Evolutionary conservation across 2,797 vertebrate genomes (phyloP).

Genomic region (Varecia variegata): DNA sequence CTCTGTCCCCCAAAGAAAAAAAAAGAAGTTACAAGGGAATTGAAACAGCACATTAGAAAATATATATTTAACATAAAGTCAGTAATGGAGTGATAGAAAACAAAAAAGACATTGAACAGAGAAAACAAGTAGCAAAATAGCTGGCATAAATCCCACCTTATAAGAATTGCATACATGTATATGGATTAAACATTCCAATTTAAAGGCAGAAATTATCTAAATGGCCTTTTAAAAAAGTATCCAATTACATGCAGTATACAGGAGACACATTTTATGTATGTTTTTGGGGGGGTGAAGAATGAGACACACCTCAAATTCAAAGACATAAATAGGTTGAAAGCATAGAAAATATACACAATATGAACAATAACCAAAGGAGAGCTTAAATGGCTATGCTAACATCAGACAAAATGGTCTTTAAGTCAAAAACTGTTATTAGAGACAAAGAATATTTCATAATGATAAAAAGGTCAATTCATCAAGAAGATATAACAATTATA

Average conservation of each 20-base stretch:
- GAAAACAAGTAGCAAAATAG: neutral
- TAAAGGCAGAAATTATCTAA: neutral
- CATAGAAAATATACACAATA: neutral
- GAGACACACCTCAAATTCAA: neutral
- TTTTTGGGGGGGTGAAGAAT: too few relatives aligned
- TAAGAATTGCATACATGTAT: neutral
- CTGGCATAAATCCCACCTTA: conserved; percentile 6
- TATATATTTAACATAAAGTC: neutral
- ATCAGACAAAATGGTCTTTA: neutral
- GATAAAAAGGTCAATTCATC: neutral
- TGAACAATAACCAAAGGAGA: neutral
- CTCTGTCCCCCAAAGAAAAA: too few relatives aligned
- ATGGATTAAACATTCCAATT: neutral
- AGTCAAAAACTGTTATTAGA: neutral
- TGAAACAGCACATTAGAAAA: neutral
- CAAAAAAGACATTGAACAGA: neutral
- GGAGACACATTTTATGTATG: neutral
- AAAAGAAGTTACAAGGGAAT: conserved; percentile 7
- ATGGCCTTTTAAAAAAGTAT: neutral
- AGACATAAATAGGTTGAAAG: neutral
- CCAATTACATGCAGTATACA: neutral
- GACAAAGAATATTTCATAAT: neutral
- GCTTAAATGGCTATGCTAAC: neutral
- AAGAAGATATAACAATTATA: neutral
- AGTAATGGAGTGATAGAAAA: neutral